Evolutionary conservation across 2,888 invertebrate species (phyloP), one percentile per base, ranked within the genome.

Genomic region (Papilio protenor): DNA sequence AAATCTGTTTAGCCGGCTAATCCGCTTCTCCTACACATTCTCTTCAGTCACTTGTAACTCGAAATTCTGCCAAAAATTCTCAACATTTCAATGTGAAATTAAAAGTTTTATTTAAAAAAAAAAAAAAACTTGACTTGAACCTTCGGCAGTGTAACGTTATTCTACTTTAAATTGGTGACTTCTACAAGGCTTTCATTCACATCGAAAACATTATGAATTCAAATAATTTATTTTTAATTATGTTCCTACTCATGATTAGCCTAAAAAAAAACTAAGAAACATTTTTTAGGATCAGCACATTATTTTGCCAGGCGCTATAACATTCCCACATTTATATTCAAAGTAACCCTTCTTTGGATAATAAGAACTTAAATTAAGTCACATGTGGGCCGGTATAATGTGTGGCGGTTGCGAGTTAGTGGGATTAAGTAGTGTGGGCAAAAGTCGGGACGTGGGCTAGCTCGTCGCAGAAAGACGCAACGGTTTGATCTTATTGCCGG

Each of bases 401-500:
- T 74, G 76, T 69, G 33, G 76, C 73, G 76, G 77, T 73, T 16
- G 77, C 45, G 69, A 49, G 75, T 78, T 76, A 69, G 52, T 69
- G 21, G 75, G 69, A 57, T 75, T 75, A 75, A 75, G 75, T 75
- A 55, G 5, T 75, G 55, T 45, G 69, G 69, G 75, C 75, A 75
- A 69, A 75, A 69, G 75, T 69, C 40, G 16, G 69, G 21, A 69
- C 40, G 55, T 57, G 40, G 75, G 75, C 49, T 55, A 69, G 69
- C 27, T 16, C 23, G 33, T 83, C 85, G 85, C 83, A 80, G 82
- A 84, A 84, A 69, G 75, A 75, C 52, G 76, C 57, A 18, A 71
- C 49, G 52, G 71, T 71, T 71, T 49, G n/a, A n/a, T 71, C 59
- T 45, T 76, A 76, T 71, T 71, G 61, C 61, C 71, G 59, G 71